These are phyloP conservation scores for Coregonus clupeaformis DNA, from an alignment of 2,113 vertebrate species.

Conservation along the genomic window DNA sequence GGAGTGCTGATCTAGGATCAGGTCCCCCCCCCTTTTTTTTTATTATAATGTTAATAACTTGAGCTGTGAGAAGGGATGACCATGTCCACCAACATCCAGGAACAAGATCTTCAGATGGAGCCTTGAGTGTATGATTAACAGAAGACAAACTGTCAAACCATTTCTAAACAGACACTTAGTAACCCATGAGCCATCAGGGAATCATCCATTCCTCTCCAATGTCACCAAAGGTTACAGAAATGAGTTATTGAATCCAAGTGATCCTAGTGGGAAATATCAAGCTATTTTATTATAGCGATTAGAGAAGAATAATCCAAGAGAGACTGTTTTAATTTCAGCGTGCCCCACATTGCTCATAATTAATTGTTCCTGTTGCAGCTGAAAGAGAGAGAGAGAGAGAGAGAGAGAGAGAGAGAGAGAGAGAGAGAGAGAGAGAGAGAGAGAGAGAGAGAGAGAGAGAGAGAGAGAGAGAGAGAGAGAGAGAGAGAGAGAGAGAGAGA, in stretches of 20 bases:
- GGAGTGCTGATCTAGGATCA: too few relatives aligned
- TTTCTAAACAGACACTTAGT: neutral
- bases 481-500: too few relatives aligned
- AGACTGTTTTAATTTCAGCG: slow-evolving; percentile 69
- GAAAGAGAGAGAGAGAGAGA: too few relatives aligned
- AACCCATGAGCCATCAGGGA: neutral
- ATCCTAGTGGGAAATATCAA: slow-evolving; percentile 61
- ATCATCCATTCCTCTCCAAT: slow-evolving; percentile 27
- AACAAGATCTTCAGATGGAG: too few relatives aligned
- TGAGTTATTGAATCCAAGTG: slow-evolving; percentile 34
- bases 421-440: neutral
- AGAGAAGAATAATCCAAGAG: slow-evolving; percentile 62
- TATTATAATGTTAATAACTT: too few relatives aligned
- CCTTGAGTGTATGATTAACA: too few relatives aligned
- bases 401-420: too few relatives aligned
- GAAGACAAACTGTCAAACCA: neutral
- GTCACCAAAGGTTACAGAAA: slow-evolving; percentile 58
- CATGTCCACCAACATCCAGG: too few relatives aligned
- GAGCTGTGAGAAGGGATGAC: too few relatives aligned
- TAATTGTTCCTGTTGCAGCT: slow-evolving; percentile 70
- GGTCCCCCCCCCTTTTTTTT: too few relatives aligned
- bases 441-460: too few relatives aligned
- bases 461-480: too few relatives aligned
- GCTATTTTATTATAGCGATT: slow-evolving; percentile 59
- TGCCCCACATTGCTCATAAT: slow-evolving; percentile 71